phyloP scores from a whole-genome alignment of 92 coral and sea anemone species.

The Epizoanthus illoricatus region DNA sequence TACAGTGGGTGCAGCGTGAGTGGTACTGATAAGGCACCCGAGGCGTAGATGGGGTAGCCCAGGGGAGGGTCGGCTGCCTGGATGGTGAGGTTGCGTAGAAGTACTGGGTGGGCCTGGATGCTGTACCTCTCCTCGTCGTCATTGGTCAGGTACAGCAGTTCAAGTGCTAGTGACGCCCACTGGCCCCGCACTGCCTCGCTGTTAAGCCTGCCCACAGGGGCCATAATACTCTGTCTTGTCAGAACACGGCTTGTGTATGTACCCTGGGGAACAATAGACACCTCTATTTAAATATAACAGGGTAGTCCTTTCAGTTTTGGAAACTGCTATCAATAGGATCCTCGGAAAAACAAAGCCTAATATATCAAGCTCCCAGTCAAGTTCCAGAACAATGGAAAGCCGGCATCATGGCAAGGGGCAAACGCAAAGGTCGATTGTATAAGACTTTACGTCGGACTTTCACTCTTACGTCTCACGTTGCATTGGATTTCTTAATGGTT shows the following conservation, averaged over 20 bases:
- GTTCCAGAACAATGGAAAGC: too few relatives aligned
- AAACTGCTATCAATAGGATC: too few relatives aligned
- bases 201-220: slow-evolving; percentile 83
- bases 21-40: slow-evolving; percentile 79
- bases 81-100: slow-evolving; percentile 92
- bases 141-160: slow-evolving; percentile 89
- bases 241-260: slow-evolving; percentile 92
- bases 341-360: neutral
- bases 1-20: slow-evolving; percentile 57
- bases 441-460: too few relatives aligned
- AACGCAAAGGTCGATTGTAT: too few relatives aligned
- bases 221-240: slow-evolving; percentile 71
- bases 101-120: slow-evolving; percentile 96
- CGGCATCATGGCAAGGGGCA: too few relatives aligned
- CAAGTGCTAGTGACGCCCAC: slow-evolving; percentile 95
- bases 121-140: slow-evolving; percentile 99
- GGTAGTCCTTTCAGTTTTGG: too few relatives aligned
- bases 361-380: neutral
- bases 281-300: too few relatives aligned
- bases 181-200: slow-evolving; percentile 95
- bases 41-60: slow-evolving; percentile 93
- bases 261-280: slow-evolving; percentile 49
- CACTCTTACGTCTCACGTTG: too few relatives aligned
- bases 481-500: too few relatives aligned
- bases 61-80: slow-evolving; percentile 99